A percentile compares a stretch with the other conserved stretches of the same genome.
Evolutionary conservation across 2,797 vertebrate species (phyloP).

Genomic region (Mormyrops attenuatus): DNA sequence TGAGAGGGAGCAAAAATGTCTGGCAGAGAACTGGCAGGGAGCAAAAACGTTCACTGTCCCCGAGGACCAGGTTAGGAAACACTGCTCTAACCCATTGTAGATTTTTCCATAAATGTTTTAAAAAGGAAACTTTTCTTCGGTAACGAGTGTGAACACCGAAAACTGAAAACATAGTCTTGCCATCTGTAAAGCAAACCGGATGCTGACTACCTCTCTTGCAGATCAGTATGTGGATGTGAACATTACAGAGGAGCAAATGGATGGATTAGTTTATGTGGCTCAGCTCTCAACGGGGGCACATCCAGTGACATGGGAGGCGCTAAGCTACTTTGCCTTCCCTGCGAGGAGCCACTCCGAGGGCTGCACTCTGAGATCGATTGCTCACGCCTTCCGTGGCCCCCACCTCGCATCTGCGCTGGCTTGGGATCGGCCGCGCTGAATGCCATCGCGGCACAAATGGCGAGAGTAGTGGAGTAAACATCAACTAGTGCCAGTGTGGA

Average conservation of each 20-base stretch:
- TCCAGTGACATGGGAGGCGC: not conserved
- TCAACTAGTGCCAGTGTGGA: not conserved
- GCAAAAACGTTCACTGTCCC: not conserved
- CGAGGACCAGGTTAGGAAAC: not conserved
- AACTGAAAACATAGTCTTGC: not conserved
- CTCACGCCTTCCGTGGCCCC: not conserved
- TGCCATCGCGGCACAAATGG: slow-evolving; percentile 5
- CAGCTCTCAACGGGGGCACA: not conserved
- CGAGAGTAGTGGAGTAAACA: not conserved
- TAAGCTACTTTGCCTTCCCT: not conserved
- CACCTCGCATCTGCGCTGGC: not conserved
- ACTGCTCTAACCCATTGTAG: not conserved
- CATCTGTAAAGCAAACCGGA: not conserved
- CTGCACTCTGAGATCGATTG: not conserved
- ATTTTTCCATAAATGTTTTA: not conserved
- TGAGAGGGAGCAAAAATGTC: not conserved
- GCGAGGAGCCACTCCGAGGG: not conserved
- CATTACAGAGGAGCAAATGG: not conserved
- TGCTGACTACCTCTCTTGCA: not conserved
- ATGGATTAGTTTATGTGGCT: not conserved
- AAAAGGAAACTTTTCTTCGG: not conserved
- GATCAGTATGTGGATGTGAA: not conserved
- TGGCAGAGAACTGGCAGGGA: not conserved
- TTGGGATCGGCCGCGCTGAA: not conserved
- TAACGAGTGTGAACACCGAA: not conserved